phyloP scores from a whole-genome alignment of 1,140 invertebrate genomes.

The Aphelenchoides avenae region DNA sequence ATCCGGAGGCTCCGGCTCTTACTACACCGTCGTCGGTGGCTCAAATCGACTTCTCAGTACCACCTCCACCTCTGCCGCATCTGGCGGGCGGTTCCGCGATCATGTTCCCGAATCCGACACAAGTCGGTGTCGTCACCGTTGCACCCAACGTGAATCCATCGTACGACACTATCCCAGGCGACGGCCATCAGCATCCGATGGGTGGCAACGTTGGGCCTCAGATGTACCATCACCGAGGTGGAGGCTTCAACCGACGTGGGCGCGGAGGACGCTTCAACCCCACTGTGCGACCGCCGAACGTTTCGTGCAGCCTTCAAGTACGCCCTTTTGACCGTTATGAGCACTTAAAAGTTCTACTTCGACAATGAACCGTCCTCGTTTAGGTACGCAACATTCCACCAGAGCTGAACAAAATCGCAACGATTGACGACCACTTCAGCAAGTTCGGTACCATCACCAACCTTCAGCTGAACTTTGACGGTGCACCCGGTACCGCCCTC shows the following conservation, averaged over 20 bases:
- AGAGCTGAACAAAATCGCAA: slow-evolving; percentile 83
- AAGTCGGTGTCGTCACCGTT: background rate
- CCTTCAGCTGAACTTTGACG: slow-evolving; percentile 80
- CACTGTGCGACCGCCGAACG: background rate
- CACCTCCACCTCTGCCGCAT: slow-evolving; percentile 23
- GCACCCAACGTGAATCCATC: background rate
- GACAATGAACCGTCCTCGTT: slow-evolving; percentile 59
- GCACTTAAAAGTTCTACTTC: background rate
- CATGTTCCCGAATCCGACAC: slow-evolving; percentile 7
- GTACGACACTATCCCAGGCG: background rate
- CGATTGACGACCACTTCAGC: slow-evolving; percentile 87
- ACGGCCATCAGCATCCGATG: background rate
- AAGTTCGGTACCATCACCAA: slow-evolving; percentile 96
- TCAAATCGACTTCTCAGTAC: slow-evolving; percentile 33
- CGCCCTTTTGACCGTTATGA: too few relatives aligned
- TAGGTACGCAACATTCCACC: slow-evolving; percentile 85
- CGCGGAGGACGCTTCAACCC: slow-evolving; percentile 34
- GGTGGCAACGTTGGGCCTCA: background rate
- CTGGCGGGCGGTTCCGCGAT: background rate
- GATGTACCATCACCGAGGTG: background rate
- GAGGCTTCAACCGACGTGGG: background rate
- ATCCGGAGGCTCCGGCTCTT: slow-evolving; percentile 26
- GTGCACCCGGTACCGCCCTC: slow-evolving; percentile 83
- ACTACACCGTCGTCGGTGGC: slow-evolving; percentile 14
- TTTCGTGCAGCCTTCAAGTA: slow-evolving; percentile 23